These are phyloP conservation scores for Bellardia bayeri DNA, from an alignment of 2,888 invertebrate species.

Conservation along the genomic window DNA sequence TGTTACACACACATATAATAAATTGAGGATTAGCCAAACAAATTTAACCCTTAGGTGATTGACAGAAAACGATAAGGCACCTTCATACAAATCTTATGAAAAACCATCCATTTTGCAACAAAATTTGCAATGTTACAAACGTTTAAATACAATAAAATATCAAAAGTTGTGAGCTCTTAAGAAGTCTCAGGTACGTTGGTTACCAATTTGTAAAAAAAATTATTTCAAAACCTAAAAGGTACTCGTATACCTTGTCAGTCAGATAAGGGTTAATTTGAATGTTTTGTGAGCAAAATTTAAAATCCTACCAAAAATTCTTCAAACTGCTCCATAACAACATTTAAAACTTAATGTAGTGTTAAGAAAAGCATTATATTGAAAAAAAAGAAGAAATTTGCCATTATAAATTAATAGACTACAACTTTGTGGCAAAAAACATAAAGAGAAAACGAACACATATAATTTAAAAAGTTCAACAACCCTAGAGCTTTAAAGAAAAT, in stretches of 20 bases:
- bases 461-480: neutral
- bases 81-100: too few relatives aligned
- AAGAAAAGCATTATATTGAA: neutral
- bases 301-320: neutral
- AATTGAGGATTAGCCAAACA: neutral
- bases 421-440: neutral
- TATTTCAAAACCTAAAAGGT: too few relatives aligned
- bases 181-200: too few relatives aligned
- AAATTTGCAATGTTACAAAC: too few relatives aligned
- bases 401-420: slow-evolving; percentile 16
- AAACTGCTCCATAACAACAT: neutral
- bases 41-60: neutral
- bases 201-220: too few relatives aligned
- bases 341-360: slow-evolving; percentile 13
- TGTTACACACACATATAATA: too few relatives aligned
- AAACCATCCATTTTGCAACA: too few relatives aligned
- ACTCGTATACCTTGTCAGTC: too few relatives aligned
- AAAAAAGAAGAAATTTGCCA: neutral
- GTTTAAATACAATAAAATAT: too few relatives aligned
- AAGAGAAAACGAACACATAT: neutral
- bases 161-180: too few relatives aligned
- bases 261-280: neutral
- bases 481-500: neutral
- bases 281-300: neutral
- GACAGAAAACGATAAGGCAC: too few relatives aligned